phyloP scores from a whole-genome alignment of 2,797 vertebrate genomes.

The Neosalanx taihuensis region DNA sequence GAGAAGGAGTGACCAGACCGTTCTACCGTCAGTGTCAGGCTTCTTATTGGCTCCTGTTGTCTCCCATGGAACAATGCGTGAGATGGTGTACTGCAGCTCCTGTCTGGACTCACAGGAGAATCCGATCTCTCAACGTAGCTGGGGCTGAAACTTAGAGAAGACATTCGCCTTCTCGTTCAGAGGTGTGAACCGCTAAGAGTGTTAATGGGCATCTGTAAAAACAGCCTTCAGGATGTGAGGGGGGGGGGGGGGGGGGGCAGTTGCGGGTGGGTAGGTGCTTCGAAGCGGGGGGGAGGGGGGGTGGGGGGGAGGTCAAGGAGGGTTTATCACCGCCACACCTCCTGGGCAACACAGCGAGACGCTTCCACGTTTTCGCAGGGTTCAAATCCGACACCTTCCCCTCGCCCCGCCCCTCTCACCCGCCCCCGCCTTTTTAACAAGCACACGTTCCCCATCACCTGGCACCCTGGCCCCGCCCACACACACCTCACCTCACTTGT shows the following conservation, averaged over 20 bases:
- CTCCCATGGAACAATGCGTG: conserved; percentile 15
- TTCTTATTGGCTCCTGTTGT: conserved; percentile 38
- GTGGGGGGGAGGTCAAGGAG: too few relatives aligned
- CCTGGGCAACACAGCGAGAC: conserved; percentile 26
- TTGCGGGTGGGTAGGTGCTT: too few relatives aligned
- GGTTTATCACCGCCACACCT: conserved; percentile 19
- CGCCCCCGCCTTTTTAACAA: conserved; percentile 48
- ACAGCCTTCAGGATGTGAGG: conserved; percentile 15
- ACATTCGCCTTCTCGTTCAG: neutral
- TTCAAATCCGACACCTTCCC: conserved; percentile 56
- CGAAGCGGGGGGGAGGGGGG: neutral
- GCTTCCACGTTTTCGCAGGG: conserved; percentile 34
- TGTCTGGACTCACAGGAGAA: neutral
- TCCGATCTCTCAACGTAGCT: too few relatives aligned
- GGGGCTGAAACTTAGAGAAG: too few relatives aligned
- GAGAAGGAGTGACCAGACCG: conserved; percentile 69
- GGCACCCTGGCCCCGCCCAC: conserved; percentile 32
- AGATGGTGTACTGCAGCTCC: conserved; percentile 6
- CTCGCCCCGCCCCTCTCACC: conserved; percentile 17
- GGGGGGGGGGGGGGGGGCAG: neutral
- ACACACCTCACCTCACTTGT: conserved; percentile 41
- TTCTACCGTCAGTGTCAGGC: conserved; percentile 50
- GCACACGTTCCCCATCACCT: neutral
- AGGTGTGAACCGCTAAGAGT: neutral
- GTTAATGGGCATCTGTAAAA: conserved; percentile 16